Percentiles rank a stretch among this genome's conserved stretches.
phyloP scores from a whole-genome alignment of 2,113 vertebrate genomes.

The Scopus umbretta region DNA sequence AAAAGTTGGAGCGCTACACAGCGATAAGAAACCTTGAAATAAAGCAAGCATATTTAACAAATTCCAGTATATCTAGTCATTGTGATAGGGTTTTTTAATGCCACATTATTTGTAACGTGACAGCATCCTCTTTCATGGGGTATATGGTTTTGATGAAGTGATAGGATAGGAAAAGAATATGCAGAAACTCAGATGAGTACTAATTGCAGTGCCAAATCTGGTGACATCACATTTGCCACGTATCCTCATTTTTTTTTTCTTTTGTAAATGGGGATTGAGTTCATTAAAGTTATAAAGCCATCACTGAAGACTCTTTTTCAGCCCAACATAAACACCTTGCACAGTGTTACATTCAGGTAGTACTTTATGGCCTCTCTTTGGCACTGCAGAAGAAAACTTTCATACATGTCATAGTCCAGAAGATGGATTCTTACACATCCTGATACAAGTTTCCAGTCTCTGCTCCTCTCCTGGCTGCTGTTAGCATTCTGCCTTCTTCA shows the following conservation, averaged over 20 bases:
- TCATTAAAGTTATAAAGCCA: neutral
- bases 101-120: neutral
- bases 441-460: neutral
- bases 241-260: neutral
- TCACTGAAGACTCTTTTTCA: neutral
- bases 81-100: neutral
- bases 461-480: neutral
- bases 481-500: neutral
- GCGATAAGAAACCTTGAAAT: neutral
- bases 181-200: neutral
- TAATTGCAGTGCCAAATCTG: neutral
- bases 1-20: neutral
- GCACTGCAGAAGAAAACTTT: neutral
- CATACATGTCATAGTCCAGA: neutral
- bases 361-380: neutral
- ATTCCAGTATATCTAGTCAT: neutral
- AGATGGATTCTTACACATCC: neutral
- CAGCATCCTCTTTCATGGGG: neutral
- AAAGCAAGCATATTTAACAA: neutral
- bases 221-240: accelerated
- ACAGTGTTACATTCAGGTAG: neutral
- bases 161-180: neutral
- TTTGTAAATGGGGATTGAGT: neutral
- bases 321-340: neutral
- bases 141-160: neutral